phyloP scores from a whole-genome alignment of 2,888 invertebrate genomes.

The Plebejus argus region DNA sequence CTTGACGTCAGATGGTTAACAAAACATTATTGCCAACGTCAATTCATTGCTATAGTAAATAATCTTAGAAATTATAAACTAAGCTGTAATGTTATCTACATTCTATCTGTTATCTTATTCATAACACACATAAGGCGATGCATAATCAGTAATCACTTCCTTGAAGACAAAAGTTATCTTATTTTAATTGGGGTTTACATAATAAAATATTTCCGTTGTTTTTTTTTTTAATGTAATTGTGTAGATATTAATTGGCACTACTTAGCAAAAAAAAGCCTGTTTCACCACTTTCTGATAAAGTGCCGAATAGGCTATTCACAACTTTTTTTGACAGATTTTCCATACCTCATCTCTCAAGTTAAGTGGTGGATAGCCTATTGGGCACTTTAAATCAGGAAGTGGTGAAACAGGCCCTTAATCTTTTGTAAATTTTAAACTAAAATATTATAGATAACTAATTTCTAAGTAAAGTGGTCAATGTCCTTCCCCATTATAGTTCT shows the following conservation, averaged over 20 bases:
- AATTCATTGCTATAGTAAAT: neutral
- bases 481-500: too few species aligned
- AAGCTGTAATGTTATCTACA: neutral
- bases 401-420: too few species aligned
- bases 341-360: too few species aligned
- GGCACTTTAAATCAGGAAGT: too few species aligned
- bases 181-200: neutral
- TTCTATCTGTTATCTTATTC: neutral
- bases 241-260: too few species aligned
- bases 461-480: too few species aligned
- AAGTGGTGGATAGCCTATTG: too few species aligned
- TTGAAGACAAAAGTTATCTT: constrained; percentile 1
- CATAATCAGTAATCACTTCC: neutral
- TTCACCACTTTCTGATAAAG: too few species aligned
- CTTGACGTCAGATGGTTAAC: neutral
- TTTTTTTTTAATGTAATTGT: neutral
- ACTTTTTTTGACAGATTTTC: too few species aligned
- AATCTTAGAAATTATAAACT: neutral
- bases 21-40: neutral
- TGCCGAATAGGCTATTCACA: too few species aligned
- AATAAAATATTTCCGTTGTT: neutral
- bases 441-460: neutral
- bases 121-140: constrained; percentile 16
- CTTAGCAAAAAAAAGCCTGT: too few species aligned
- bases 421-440: too few species aligned